These are phyloP conservation scores for Drosophila saltans DNA, from an alignment of 1,140 invertebrate genomes.

Conservation along the genomic window DNA sequence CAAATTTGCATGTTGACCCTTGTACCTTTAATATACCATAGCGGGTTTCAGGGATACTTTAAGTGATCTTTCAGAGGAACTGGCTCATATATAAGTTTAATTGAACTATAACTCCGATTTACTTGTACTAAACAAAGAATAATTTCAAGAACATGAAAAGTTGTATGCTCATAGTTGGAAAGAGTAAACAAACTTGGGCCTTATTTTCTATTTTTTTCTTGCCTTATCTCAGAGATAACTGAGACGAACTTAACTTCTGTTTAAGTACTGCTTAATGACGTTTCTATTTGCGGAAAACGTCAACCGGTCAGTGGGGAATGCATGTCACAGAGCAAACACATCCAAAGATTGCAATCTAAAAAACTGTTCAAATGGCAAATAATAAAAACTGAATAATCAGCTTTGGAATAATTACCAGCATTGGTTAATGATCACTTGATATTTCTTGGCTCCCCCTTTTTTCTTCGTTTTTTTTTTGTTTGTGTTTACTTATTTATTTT, in stretches of 20 bases:
- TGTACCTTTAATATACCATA: too few relatives aligned
- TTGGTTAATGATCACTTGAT: slow-evolving; percentile 45
- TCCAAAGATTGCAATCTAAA: not conserved
- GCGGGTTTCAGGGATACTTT: too few relatives aligned
- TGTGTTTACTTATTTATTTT: not conserved
- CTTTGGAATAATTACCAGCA: slow-evolving; percentile 52
- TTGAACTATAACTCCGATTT: too few relatives aligned
- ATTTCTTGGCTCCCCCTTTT: slow-evolving; percentile 25
- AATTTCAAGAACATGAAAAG: too few relatives aligned
- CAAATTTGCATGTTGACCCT: too few relatives aligned
- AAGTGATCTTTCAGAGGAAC: too few relatives aligned
- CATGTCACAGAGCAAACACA: slow-evolving; percentile 12
- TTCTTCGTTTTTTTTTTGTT: not conserved
- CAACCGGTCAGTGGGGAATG: slow-evolving; percentile 5
- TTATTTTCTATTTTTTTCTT: not conserved
- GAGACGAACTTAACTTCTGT: not conserved
- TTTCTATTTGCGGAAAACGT: not conserved
- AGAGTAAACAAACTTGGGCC: too few relatives aligned
- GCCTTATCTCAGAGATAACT: not conserved
- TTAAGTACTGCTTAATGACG: not conserved
- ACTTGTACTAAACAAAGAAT: too few relatives aligned
- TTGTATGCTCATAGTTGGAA: too few relatives aligned
- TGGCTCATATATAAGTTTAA: too few relatives aligned
- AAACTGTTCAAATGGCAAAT: not conserved
- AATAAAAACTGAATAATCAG: slow-evolving; percentile 48